Evolutionary conservation across 2,888 invertebrate genomes (phyloP).

Genomic region (Arenicola marina): DNA sequence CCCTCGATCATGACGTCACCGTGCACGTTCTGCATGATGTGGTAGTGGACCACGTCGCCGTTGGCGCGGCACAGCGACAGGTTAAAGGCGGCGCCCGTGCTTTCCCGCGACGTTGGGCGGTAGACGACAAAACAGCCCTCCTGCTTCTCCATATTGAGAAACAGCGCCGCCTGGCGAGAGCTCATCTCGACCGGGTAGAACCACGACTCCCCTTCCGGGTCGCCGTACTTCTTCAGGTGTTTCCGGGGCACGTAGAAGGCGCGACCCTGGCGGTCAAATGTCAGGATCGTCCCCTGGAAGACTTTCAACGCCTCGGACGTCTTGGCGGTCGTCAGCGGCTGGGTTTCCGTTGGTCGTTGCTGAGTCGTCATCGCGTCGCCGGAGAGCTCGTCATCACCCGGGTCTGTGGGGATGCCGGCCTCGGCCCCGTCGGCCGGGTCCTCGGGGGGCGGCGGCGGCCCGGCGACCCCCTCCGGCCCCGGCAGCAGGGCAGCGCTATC

Average conservation of each 20-base stretch:
- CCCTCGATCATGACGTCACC: conserved; percentile 38
- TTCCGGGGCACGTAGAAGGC: conserved; percentile 29
- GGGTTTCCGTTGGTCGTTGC: not conserved
- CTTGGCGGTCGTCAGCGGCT: too few species aligned
- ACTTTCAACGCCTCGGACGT: not conserved
- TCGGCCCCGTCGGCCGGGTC: not conserved
- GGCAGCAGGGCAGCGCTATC: too few species aligned
- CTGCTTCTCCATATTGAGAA: conserved; percentile 31
- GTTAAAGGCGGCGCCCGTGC: conserved; percentile 22
- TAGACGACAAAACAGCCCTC: conserved; percentile 39
- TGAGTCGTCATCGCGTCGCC: not conserved
- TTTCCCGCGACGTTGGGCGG: conserved; percentile 6
- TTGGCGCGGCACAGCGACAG: conserved; percentile 29
- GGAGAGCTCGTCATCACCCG: not conserved
- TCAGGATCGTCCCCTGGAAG: conserved; percentile 18
- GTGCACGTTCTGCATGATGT: conserved; percentile 32
- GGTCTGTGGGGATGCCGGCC: not conserved
- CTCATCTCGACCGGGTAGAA: conserved; percentile 34
- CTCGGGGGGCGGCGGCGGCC: not conserved
- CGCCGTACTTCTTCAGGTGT: conserved; percentile 30
- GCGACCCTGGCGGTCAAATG: conserved; percentile 29
- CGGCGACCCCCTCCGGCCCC: conserved; percentile 8
- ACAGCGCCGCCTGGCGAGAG: conserved; percentile 34
- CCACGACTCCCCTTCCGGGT: conserved; percentile 35
- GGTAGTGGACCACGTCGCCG: conserved; percentile 36